These are phyloP conservation scores for Papilio machaon DNA, from an alignment of 1,140 invertebrate species.

Conservation along the genomic window DNA sequence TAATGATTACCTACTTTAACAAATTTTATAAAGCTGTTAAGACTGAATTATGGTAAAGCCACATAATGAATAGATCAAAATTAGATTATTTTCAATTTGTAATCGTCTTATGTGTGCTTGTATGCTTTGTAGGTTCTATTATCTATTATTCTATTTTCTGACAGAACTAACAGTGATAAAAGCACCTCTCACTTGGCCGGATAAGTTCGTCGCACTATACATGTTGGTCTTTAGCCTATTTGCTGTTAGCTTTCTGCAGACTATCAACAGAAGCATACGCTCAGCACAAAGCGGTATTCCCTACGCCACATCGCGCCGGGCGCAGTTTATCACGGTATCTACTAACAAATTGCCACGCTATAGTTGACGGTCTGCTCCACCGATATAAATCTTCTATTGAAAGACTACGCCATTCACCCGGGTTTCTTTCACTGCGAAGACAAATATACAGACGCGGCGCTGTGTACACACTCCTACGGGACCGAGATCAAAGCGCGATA, in stretches of 20 bases:
- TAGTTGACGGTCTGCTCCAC: slow-evolving; percentile 54
- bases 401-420: slow-evolving; percentile 68
- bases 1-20: too few species aligned
- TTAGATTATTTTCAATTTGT: too few species aligned
- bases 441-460: slow-evolving; percentile 69
- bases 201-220: not conserved
- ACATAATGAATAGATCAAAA: too few species aligned
- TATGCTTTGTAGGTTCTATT: too few species aligned
- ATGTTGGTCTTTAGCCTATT: slow-evolving; percentile 28
- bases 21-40: too few species aligned
- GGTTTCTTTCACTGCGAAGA: slow-evolving; percentile 66
- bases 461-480: slow-evolving; percentile 70
- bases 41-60: too few species aligned
- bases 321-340: slow-evolving; percentile 71
- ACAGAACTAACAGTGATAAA: too few species aligned
- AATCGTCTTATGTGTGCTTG: too few species aligned
- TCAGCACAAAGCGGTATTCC: not conserved
- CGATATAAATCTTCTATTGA: slow-evolving; percentile 80
- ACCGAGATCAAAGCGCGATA: slow-evolving; percentile 78
- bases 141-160: too few species aligned
- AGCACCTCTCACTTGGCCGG: too few species aligned
- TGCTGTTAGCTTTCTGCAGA: slow-evolving; percentile 19
- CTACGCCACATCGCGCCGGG: not conserved
- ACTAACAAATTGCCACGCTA: slow-evolving; percentile 77
- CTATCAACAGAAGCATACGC: not conserved